Conservation (phyloP, 2,113 vertebrate species). For the Cisticola juncidis region DNA sequence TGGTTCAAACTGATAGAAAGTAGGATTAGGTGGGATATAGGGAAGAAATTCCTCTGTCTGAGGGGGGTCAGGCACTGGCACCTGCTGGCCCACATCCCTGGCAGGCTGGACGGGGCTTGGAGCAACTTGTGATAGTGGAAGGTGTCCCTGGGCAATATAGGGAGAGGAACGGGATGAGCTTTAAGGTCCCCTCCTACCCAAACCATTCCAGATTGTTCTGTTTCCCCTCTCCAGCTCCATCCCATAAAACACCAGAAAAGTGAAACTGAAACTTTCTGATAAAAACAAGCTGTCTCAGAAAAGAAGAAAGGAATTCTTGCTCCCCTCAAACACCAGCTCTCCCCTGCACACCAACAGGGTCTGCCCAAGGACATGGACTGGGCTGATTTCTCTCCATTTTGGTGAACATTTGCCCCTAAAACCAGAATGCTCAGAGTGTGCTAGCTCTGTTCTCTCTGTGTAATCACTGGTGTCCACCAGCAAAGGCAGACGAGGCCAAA, state of each 20-base stretch:
- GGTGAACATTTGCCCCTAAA: accelerated
- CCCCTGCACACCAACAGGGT: background rate
- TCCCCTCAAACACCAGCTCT: background rate
- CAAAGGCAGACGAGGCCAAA: accelerated
- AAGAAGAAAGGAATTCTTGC: background rate
- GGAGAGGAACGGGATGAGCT: accelerated
- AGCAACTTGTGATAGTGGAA: background rate
- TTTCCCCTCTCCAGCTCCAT: background rate
- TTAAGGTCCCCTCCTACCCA: background rate
- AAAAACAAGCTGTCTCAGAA: background rate
- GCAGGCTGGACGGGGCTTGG: background rate
- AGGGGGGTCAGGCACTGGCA: accelerated
- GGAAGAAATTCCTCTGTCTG: background rate
- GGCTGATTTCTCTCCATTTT: background rate
- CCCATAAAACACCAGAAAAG: accelerated
- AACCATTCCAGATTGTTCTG: accelerated
- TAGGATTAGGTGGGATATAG: background rate
- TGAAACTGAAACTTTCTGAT: background rate
- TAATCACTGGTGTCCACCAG: background rate
- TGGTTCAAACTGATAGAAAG: accelerated
- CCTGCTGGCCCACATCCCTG: no score
- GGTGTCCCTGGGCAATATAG: background rate
- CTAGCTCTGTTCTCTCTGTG: background rate
- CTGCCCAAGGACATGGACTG: accelerated
- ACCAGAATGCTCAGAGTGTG: background rate